Conservation (phyloP, 2,888 invertebrate species). For the Lamellibrachia columna region DNA sequence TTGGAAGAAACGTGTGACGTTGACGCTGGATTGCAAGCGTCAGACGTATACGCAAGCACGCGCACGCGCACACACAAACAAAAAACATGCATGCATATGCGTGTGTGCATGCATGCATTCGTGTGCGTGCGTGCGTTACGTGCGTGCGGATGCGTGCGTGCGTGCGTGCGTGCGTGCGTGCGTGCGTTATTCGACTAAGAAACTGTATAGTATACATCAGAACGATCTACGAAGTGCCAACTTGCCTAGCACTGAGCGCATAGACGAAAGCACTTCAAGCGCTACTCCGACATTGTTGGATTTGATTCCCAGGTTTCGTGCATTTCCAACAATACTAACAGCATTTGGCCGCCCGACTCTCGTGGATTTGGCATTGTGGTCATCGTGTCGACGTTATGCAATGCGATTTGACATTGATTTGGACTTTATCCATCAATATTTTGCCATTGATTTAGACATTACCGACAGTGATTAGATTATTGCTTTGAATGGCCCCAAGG, state of each 20-base stretch:
- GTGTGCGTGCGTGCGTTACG: not conserved
- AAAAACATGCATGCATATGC: not conserved
- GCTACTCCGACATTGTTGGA: not conserved
- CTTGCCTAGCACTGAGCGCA: not conserved
- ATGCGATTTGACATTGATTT: not conserved
- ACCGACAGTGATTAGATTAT: conserved; percentile 10
- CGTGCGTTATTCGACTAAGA: not conserved
- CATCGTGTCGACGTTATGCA: not conserved
- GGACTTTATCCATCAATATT: conserved; percentile 9
- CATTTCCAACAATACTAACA: not conserved
- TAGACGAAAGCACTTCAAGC: not conserved
- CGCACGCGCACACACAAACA: not conserved
- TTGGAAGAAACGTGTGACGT: no score
- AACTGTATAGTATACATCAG: not conserved
- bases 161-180: not conserved
- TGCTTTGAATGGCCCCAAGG: not conserved
- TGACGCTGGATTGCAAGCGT: not conserved
- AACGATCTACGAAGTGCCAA: not conserved
- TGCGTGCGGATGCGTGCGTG: not conserved
- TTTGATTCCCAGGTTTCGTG: not conserved
- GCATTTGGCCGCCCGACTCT: not conserved
- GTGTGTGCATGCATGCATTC: not conserved
- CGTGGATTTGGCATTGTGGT: not conserved
- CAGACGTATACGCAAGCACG: not conserved
- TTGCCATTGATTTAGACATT: conserved; percentile 11